Conservation (phyloP, 2,797 vertebrate species). For the Arnoldichthys spilopterus region DNA sequence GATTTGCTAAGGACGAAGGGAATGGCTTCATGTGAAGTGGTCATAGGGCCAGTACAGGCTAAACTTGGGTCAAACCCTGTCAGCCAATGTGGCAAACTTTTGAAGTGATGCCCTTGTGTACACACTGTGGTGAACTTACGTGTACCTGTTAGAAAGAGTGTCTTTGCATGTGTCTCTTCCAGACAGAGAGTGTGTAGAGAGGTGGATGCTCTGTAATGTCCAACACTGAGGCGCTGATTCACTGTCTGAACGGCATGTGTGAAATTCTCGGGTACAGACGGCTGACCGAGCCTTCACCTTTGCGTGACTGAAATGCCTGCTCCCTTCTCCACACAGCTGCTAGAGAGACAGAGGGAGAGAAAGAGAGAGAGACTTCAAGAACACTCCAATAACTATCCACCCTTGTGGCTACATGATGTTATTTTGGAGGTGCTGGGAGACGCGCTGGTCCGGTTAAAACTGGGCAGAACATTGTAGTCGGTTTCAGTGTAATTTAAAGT, state of each 20-base stretch:
- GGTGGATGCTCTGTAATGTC: constrained; percentile 25
- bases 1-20: constrained; percentile 13
- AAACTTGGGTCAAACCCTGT: constrained; percentile 17
- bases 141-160: constrained; percentile 33
- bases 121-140: constrained; percentile 26
- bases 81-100: background rate
- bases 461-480: background rate
- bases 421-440: constrained; percentile 24
- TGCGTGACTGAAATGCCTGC: constrained; percentile 35
- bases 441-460: constrained; percentile 41
- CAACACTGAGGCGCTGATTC: constrained; percentile 31
- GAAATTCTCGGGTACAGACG: constrained; percentile 47
- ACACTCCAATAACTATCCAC: constrained; percentile 26
- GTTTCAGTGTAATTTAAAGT: background rate
- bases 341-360: background rate
- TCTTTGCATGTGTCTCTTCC: constrained; percentile 17
- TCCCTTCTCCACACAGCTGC: constrained; percentile 16
- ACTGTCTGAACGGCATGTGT: constrained; percentile 42
- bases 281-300: constrained; percentile 45
- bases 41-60: background rate
- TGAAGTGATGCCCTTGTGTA: constrained; percentile 21
- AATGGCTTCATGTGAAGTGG: background rate
- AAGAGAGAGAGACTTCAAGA: background rate
- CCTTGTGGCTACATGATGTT: constrained; percentile 20
- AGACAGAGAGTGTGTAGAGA: background rate